Evolutionary conservation across 2,113 vertebrate genomes (phyloP).

Genomic region (Vicugna pacos): DNA sequence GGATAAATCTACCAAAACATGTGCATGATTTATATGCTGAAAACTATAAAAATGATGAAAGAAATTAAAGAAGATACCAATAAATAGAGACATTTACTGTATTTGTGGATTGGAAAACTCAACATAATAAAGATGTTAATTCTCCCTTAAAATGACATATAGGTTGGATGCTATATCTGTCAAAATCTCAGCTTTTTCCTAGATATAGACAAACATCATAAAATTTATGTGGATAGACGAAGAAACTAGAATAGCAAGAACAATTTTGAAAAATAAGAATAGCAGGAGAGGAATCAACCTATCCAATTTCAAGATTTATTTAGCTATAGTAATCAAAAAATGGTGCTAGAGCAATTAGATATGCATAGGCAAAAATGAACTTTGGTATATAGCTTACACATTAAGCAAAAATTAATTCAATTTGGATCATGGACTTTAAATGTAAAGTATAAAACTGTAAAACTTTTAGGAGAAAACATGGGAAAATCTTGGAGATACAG

Average conservation of each 20-base stretch:
- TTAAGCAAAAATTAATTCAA: conserved; percentile 21
- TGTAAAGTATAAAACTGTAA: not conserved
- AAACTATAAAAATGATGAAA: not conserved
- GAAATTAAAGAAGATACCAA: not conserved
- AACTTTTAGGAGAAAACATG: not conserved
- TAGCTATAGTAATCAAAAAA: not conserved
- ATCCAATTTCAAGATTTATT: not conserved
- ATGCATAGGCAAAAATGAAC: not conserved
- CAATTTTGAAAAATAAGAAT: not conserved
- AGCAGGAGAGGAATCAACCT: not conserved
- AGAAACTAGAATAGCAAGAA: not conserved
- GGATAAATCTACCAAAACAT: not conserved
- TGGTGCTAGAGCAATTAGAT: not conserved
- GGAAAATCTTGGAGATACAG: not conserved
- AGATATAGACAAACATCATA: not conserved
- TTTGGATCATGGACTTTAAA: not conserved
- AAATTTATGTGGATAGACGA: not conserved
- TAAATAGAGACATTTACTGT: not conserved
- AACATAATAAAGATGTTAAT: conserved; percentile 9
- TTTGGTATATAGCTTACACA: not conserved
- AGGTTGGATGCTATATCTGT: not conserved
- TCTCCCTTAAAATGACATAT: not conserved
- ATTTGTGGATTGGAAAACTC: not conserved
- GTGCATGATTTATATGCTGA: not conserved
- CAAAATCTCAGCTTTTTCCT: conserved; percentile 22